Percentiles rank a stretch among this genome's conserved stretches.
Evolutionary conservation across 2,797 vertebrate genomes (phyloP).

Genomic region (Anabacerthia variegaticeps): DNA sequence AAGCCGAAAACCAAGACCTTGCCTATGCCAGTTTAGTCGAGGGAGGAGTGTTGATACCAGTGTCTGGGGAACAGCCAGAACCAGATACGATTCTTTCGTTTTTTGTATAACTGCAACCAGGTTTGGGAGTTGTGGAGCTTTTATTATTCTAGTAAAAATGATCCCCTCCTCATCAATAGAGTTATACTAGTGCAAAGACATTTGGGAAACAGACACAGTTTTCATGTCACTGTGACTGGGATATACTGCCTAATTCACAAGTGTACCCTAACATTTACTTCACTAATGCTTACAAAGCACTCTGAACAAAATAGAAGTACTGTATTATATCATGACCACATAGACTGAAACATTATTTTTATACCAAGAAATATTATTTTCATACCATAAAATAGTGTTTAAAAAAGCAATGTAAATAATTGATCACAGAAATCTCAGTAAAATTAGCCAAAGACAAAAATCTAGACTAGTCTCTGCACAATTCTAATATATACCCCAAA

Average conservation of each 20-base stretch:
- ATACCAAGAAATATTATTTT: background rate
- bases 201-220: background rate
- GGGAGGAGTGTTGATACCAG: background rate
- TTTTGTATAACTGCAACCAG: background rate
- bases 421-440: background rate
- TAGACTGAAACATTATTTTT: background rate
- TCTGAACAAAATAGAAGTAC: background rate
- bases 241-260: background rate
- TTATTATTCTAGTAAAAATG: background rate
- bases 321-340: background rate
- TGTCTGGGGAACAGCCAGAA: background rate
- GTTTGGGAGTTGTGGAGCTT: background rate
- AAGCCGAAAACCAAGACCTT: conserved; percentile 31
- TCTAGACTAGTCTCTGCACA: background rate
- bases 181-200: background rate
- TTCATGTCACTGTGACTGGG: background rate
- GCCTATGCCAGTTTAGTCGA: background rate
- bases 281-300: background rate
- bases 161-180: background rate
- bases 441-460: conserved; percentile 3
- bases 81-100: background rate
- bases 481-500: background rate
- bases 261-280: background rate
- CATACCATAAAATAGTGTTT: background rate
- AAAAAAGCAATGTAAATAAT: conserved; percentile 1